Evolutionary conservation across 2,113 vertebrate genomes (phyloP).

Genomic region (Ammodramus savannarum): DNA sequence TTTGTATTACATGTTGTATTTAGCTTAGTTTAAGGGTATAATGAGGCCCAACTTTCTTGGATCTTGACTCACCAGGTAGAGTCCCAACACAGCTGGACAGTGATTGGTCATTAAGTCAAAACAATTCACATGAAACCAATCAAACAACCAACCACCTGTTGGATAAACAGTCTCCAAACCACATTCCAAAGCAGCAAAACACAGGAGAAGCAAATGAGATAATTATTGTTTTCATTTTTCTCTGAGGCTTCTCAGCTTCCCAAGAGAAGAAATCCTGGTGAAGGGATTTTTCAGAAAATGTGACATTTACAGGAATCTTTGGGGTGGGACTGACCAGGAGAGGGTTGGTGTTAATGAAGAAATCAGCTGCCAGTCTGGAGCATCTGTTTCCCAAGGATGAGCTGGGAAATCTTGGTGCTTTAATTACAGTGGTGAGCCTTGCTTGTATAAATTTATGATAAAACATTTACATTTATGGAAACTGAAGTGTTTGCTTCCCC

Average conservation of each 20-base stretch:
- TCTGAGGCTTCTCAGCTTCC: no score
- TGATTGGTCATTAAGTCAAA: no score
- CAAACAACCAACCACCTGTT: accelerated
- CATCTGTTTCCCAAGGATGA: neutral
- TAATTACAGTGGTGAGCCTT: accelerated
- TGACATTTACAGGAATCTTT: neutral
- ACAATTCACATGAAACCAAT: no score
- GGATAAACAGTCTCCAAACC: no score
- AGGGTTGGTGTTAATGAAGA: neutral
- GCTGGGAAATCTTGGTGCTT: neutral
- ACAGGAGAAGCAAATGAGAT: no score
- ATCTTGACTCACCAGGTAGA: neutral
- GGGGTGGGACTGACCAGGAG: accelerated
- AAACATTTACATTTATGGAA: neutral
- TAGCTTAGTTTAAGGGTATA: neutral
- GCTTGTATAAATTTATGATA: neutral
- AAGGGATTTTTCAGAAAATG: no score
- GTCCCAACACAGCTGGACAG: no score
- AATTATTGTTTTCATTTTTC: no score
- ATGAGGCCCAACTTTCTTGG: neutral
- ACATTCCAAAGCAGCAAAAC: no score
- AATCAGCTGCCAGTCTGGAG: neutral
- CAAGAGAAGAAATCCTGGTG: no score
- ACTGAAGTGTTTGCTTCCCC: accelerated
- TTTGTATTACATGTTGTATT: neutral